A percentile compares a stretch with the other conserved stretches of the same genome.
Conservation (phyloP, 2,888 invertebrate genomes). For the Embidobia sp. region DNA sequence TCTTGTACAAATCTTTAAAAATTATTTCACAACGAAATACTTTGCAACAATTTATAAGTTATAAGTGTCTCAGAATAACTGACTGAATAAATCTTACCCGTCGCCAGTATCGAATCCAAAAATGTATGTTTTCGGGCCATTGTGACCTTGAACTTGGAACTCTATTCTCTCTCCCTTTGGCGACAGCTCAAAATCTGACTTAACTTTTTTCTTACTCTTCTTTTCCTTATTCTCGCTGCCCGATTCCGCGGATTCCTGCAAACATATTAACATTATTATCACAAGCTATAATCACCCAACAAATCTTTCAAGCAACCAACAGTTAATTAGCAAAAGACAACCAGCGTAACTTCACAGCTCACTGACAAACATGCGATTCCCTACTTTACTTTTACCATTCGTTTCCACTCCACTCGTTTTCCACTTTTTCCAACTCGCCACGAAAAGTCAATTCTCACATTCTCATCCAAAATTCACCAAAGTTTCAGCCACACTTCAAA, state of each 20-base stretch:
- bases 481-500: no score
- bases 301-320: no score
- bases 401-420: constrained; percentile 29
- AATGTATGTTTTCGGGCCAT: constrained; percentile 91
- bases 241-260: constrained; percentile 50
- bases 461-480: no score
- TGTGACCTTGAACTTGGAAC: constrained; percentile 91
- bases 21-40: no score
- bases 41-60: no score
- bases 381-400: constrained; percentile 12
- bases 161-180: constrained; percentile 84
- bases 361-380: constrained; percentile 12
- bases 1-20: no score
- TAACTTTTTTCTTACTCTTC: constrained; percentile 8
- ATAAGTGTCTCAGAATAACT: no score
- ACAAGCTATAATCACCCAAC: no score
- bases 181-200: constrained; percentile 61
- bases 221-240: constrained; percentile 32
- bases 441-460: no score
- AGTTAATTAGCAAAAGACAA: no score
- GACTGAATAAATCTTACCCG: constrained; percentile 85
- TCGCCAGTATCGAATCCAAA: constrained; percentile 93
- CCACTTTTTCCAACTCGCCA: no score
- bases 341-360: constrained; percentile 10
- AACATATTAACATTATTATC: not conserved